phyloP scores from a whole-genome alignment of 2,113 vertebrate genomes.

The Burhinus bistriatus region DNA sequence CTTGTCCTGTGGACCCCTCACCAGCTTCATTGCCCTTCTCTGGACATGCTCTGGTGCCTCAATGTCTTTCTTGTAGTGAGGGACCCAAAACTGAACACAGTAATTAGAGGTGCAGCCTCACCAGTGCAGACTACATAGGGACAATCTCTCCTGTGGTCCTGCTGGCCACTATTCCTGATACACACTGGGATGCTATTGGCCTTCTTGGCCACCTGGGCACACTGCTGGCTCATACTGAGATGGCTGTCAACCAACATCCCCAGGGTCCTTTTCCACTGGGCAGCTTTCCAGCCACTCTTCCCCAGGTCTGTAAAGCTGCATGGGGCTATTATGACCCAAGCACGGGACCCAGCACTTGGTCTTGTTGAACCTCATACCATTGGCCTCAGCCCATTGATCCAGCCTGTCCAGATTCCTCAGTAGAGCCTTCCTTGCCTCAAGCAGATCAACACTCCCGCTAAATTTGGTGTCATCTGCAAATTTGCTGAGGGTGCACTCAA shows the following conservation, averaged over 20 bases:
- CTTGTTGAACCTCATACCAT: fast-evolving
- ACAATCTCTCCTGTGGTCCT: not conserved
- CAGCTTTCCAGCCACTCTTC: not conserved
- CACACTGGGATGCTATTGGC: not conserved
- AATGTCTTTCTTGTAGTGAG: not conserved
- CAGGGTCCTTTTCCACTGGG: fast-evolving
- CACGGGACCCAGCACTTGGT: fast-evolving
- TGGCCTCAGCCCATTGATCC: fast-evolving
- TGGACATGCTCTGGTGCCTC: not conserved
- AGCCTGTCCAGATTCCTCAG: not conserved
- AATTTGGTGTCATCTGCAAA: not conserved
- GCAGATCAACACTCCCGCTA: not conserved
- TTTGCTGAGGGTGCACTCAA: not conserved
- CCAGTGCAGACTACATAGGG: no score
- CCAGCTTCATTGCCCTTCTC: not conserved
- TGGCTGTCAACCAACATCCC: fast-evolving
- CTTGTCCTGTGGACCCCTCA: not conserved
- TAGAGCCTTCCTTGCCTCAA: not conserved
- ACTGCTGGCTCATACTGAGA: not conserved
- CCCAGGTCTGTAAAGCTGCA: fast-evolving
- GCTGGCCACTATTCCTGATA: not conserved
- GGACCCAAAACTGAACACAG: not conserved
- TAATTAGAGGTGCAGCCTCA: not conserved
- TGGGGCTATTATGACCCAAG: fast-evolving
- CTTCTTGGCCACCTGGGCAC: no score